Evolutionary conservation across 64 coral and sea anemone species (phyloP), one percentile per base, ranked within the genome.

Genomic region (Porites lutea): DNA sequence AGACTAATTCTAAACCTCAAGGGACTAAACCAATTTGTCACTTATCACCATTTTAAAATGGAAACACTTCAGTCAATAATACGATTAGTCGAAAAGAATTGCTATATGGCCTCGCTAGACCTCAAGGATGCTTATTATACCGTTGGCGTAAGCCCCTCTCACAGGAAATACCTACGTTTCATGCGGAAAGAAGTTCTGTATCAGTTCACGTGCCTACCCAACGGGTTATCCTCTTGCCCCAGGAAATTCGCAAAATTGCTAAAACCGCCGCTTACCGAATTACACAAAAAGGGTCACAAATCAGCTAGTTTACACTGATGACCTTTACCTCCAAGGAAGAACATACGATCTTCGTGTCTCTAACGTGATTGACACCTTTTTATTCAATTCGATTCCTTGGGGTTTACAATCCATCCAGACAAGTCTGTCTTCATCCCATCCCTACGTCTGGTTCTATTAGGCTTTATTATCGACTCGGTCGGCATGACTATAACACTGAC

Each of bases 261-360:
- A 37, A 37, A 37, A 37, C 27, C 27, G 27, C 27, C 27, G 1
- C 27, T 37, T 37, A 37, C 27, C 27, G 46, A 54, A 12, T 59
- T 89, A 21, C 87, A 89, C 53, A 90, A 65, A 19, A 21, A 27
- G 15, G 89, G 89, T 19, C 65, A 91, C 46, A 71, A 73, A 48
- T 59, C 73, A 21, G 57, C 51, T 69, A 72, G 77, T 46, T 46
- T 82, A 82, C 58, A 91, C 82, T 71, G 78, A 91, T 69, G 88
- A 90, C 63, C 48, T 90, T 64, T 90, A 79, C 45, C 88, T 90
- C n/a, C 88, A 90, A 73, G 88, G 89, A 37, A 52, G 37, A 64
- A 82, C 89, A 27, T 81, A 54, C 54, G 77, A 70, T 14, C 61
- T 72, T 55, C 72, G 27, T 37, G 27, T 37, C 27, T 37, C 27